Conservation (phyloP, 2,113 vertebrate species). For the Urocitellus parryii region DNA sequence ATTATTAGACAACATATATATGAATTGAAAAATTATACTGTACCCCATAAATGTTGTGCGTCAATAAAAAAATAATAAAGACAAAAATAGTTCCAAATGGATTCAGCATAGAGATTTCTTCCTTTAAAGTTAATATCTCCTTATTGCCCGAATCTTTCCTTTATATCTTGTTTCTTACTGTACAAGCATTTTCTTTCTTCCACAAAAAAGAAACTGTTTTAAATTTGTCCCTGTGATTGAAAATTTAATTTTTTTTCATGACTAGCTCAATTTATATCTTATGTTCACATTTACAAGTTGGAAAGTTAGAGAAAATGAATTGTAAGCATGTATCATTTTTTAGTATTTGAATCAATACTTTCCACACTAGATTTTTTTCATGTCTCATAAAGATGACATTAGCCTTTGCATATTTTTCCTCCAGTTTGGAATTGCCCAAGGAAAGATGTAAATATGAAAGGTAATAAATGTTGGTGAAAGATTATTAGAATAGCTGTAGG, state of each 20-base stretch:
- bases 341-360: background rate
- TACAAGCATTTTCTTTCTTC: conserved; percentile 18
- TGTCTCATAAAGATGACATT: background rate
- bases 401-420: background rate
- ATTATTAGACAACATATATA: background rate
- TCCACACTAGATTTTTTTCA: too few species aligned
- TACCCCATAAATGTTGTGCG: background rate
- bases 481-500: background rate
- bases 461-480: conserved; percentile 12
- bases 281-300: background rate
- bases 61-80: background rate
- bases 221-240: conserved; percentile 33
- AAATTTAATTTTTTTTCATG: background rate
- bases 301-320: conserved; percentile 56
- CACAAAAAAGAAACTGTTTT: background rate
- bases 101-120: background rate
- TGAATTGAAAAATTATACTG: background rate
- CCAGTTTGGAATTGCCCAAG: conserved; percentile 16
- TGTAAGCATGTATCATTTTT: conserved; percentile 46
- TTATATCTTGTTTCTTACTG: background rate
- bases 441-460: conserved; percentile 41
- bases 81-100: background rate
- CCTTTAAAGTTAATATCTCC: background rate
- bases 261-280: conserved; percentile 39
- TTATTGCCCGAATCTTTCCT: fast-evolving